These are phyloP conservation scores for Temnothorax longispinosus DNA, from an alignment of 1,140 invertebrate species.

Conservation along the genomic window DNA sequence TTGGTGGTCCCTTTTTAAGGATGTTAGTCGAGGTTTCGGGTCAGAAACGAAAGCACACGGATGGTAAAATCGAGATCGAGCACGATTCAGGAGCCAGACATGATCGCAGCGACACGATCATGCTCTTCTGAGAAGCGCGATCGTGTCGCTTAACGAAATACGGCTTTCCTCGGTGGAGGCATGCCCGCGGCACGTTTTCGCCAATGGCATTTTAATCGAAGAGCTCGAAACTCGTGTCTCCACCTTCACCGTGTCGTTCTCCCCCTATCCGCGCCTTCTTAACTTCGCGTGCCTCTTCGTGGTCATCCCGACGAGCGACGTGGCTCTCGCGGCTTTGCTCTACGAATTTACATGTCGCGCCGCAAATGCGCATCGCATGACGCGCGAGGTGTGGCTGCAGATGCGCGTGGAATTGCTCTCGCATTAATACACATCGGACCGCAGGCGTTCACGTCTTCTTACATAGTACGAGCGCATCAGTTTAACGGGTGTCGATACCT, in stretches of 20 bases:
- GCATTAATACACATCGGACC: constrained; percentile 23
- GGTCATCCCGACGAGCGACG: constrained; percentile 18
- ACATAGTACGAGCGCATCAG: background rate
- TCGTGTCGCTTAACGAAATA: constrained; percentile 43
- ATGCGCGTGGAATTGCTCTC: constrained; percentile 44
- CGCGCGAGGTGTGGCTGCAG: constrained; percentile 67
- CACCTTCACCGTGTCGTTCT: background rate
- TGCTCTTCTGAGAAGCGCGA: constrained; percentile 8
- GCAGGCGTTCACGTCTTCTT: background rate
- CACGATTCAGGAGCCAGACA: constrained; percentile 43
- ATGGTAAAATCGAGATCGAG: constrained; percentile 12
- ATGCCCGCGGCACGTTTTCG: constrained; percentile 53
- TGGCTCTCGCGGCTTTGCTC: constrained; percentile 56
- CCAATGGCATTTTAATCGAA: constrained; percentile 70
- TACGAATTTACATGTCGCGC: constrained; percentile 71
- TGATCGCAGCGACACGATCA: constrained; percentile 45
- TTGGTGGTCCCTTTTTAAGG: too few species aligned
- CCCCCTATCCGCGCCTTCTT: background rate
- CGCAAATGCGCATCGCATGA: constrained; percentile 55
- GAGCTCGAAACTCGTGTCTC: constrained; percentile 36
- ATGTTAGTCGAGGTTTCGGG: background rate
- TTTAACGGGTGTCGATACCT: background rate
- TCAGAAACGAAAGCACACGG: background rate
- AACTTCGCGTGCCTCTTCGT: constrained; percentile 11
- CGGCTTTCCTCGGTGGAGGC: constrained; percentile 5